Evolutionary conservation across 2,888 invertebrate genomes (phyloP).

Genomic region (Omphaloscelis lunosa): DNA sequence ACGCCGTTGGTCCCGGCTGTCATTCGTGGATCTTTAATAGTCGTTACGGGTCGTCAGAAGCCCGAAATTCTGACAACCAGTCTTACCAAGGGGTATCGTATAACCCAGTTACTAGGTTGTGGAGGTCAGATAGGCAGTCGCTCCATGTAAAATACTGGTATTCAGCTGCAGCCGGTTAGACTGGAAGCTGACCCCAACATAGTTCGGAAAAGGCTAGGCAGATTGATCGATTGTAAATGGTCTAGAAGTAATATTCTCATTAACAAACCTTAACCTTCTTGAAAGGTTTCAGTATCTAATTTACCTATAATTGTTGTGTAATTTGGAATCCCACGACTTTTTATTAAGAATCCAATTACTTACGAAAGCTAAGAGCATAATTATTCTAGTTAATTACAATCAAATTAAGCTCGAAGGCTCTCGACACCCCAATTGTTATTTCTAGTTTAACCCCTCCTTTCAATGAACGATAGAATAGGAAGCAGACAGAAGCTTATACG

Average conservation of each 20-base stretch:
- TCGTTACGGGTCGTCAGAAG: too few relatives aligned
- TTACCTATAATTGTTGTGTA: background rate
- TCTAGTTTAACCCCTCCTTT: slow-evolving; percentile 10
- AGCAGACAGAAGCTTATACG: slow-evolving; percentile 12
- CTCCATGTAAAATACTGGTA: too few relatives aligned
- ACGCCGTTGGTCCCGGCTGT: too few relatives aligned
- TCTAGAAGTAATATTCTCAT: slow-evolving; percentile 9
- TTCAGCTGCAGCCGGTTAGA: too few relatives aligned
- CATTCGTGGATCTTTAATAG: too few relatives aligned
- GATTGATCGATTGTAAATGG: too few relatives aligned
- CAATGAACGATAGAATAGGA: slow-evolving; percentile 9
- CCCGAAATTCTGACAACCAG: too few relatives aligned
- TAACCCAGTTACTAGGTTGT: too few relatives aligned
- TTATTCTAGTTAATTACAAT: slow-evolving; percentile 26
- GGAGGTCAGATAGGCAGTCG: too few relatives aligned
- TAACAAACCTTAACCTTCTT: background rate
- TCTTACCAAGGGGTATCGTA: too few relatives aligned
- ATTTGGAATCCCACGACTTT: slow-evolving; percentile 5
- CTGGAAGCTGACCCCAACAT: too few relatives aligned
- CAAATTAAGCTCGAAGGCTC: slow-evolving; percentile 16
- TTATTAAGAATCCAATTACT: slow-evolving; percentile 18
- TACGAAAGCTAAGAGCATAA: slow-evolving; percentile 20
- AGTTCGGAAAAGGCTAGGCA: too few relatives aligned
- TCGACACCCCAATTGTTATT: slow-evolving; percentile 11
- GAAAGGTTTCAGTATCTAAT: background rate